Evolutionary conservation across 1,140 invertebrate genomes (phyloP), one percentile per base, ranked within the genome.

Genomic region (Ridgeia piscesae): DNA sequence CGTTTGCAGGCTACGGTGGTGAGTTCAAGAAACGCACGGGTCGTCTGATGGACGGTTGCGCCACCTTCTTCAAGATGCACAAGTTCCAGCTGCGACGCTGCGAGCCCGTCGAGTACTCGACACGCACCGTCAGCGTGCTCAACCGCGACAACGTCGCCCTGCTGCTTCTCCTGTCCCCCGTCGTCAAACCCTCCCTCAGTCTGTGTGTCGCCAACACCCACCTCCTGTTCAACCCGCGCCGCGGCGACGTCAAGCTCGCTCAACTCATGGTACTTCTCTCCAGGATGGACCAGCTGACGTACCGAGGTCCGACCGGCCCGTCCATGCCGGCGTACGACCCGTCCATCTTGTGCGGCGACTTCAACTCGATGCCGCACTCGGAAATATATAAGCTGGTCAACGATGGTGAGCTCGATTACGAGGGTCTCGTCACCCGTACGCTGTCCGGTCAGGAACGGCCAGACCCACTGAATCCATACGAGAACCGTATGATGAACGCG

Each of bases 101-200:
- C 34, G 88, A 97, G 91, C 95, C 95, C 58, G 97, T 98, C 1
- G 97, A 98, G 94, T 97, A 96, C 93, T 96, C 95, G 93, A 96
- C 96, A 93, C 95, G 95, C 33, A 94, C 95, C 92, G 94, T 96
- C 42, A 92, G 94, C 91, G 93, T 98, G 8, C 95, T 99, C 8
- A 97, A 98, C 95, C 96, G 98, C 35, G 98, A 99, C 93, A 99
- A 99, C 96, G 97, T 99, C 88, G 98, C 97, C 0, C 94, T 99
- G 34, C 97, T 99, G 77, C 97, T 97, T 4, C 98, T 98, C 94
- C 97, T 99, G 34, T 92, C 92, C 88, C 33, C 93, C 91, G 89
- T 50, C 88, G 34, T 88, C 2, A 1, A 89, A 34, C 50, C 33
- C 17, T 34, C 50, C 34, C 33, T 92, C 33, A 91, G 48, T 14